Conservation (phyloP, 2,113 vertebrate species). For the Tetrax tetrax region DNA sequence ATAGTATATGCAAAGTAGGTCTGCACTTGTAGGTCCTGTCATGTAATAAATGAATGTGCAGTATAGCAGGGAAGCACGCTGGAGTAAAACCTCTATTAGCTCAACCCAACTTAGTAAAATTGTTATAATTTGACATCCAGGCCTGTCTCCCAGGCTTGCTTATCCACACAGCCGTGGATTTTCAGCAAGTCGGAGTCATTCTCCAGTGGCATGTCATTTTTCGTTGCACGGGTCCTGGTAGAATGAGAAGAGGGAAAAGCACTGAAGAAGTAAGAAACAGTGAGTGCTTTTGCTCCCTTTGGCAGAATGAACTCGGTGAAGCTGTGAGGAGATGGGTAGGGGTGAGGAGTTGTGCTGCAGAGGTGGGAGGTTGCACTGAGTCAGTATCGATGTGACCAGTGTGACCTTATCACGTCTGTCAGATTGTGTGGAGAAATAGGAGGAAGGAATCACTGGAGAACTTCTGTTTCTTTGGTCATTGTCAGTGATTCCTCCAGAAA, state of each 20-base stretch:
- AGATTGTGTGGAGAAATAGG: neutral
- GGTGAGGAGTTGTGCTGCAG: neutral
- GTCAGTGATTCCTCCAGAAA: no score
- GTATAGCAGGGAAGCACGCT: neutral
- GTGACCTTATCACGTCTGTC: accelerated
- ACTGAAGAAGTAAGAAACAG: neutral
- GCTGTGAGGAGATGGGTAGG: neutral
- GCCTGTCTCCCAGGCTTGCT: accelerated
- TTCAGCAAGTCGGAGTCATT: neutral
- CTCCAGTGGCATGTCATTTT: accelerated
- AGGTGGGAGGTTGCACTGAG: accelerated
- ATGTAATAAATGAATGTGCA: neutral
- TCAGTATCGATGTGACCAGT: accelerated
- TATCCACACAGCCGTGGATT: neutral
- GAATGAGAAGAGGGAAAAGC: neutral
- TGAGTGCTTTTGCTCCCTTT: neutral
- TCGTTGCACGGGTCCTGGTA: neutral
- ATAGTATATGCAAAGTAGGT: neutral
- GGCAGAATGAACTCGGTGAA: neutral
- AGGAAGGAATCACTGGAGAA: neutral
- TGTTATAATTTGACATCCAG: neutral
- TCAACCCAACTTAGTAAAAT: neutral
- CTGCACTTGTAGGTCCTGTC: neutral
- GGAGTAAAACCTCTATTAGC: neutral
- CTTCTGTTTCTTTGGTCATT: accelerated